These are phyloP conservation scores for Myiotriccus ornatus DNA, from an alignment of 2,797 vertebrate genomes.

Conservation along the genomic window DNA sequence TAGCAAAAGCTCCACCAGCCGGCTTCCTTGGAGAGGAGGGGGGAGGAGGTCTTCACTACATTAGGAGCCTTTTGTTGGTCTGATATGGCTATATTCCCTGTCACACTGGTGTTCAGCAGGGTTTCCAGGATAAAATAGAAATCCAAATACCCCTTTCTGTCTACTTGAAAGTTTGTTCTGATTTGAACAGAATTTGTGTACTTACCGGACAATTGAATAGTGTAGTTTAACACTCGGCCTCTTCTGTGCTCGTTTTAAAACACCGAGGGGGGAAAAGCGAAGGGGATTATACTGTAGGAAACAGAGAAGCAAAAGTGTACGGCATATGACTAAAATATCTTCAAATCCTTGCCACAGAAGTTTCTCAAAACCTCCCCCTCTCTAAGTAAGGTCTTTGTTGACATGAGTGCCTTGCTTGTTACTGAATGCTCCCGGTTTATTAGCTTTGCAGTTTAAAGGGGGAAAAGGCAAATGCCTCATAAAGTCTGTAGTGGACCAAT, in stretches of 20 bases:
- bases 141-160: constrained; percentile 41
- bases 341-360: constrained; percentile 45
- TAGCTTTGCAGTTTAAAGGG: constrained; percentile 55
- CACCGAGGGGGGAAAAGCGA: constrained; percentile 26
- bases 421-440: constrained; percentile 27
- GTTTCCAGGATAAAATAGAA: neutral
- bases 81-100: constrained; percentile 20
- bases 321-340: constrained; percentile 52
- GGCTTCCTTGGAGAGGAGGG: neutral
- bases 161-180: constrained; percentile 54
- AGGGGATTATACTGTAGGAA: constrained; percentile 59
- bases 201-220: constrained; percentile 46
- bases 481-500: neutral
- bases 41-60: constrained; percentile 49
- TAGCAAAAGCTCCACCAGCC: constrained; percentile 25
- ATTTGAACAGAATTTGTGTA: constrained; percentile 65
- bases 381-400: constrained; percentile 68
- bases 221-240: constrained; percentile 55
- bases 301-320: constrained; percentile 46
- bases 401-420: constrained; percentile 60
- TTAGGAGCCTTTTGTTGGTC: constrained; percentile 52
- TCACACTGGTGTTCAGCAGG: constrained; percentile 3
- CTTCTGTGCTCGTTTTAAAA: constrained; percentile 68
- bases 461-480: constrained; percentile 36
- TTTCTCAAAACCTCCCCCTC: constrained; percentile 39